Conservation (phyloP, 2,797 vertebrate genomes). For the Sebastes vulpes region DNA sequence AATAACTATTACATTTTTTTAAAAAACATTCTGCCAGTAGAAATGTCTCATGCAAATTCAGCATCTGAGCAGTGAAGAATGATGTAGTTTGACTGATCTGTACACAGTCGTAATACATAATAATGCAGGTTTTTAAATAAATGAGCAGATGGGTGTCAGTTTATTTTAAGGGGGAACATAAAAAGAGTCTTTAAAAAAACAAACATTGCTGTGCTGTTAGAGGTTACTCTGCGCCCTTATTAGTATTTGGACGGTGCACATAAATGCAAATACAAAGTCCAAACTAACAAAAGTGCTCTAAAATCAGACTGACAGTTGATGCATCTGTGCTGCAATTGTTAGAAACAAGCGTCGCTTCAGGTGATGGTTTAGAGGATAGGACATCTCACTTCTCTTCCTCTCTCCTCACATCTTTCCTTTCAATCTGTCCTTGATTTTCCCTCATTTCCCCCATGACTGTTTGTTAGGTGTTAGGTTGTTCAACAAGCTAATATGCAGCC, state of each 20-base stretch:
- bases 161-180: background rate
- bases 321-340: background rate
- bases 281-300: background rate
- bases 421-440: background rate
- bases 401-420: background rate
- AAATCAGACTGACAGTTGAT: background rate
- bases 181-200: background rate
- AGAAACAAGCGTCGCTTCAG: background rate
- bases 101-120: background rate
- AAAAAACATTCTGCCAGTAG: background rate
- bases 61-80: background rate
- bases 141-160: background rate
- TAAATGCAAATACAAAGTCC: background rate
- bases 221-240: background rate
- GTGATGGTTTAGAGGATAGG: background rate
- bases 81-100: background rate
- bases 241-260: background rate
- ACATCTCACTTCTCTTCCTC: background rate
- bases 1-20: background rate
- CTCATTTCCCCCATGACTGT: background rate
- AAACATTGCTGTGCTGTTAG: background rate
- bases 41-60: background rate
- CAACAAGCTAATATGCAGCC: background rate
- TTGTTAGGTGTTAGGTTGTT: background rate
- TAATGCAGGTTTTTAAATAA: background rate